Base-by-base conservation (phyloP, 2,888 invertebrate genomes). In the Diaprepes abbreviatus region DNA sequence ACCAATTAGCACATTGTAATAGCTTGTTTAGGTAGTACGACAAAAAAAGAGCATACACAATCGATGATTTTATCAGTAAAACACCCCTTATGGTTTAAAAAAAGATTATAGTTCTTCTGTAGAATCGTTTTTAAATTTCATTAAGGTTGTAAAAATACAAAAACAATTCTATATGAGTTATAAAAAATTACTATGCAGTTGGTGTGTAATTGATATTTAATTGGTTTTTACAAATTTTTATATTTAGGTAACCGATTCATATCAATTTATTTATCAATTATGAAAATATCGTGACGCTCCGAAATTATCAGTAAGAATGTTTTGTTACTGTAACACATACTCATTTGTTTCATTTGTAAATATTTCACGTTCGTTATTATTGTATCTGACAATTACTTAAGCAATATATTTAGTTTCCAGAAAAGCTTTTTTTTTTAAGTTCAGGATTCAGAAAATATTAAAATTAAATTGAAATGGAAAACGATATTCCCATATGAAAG, bases 231-330 rank as follows among this genome's bases (percentile, higher is more conserved):
- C 48, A 76, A 79, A 79, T 78, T 81, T 81, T 62, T 63, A 68
- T 57, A 58, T 68, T 68, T 79, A 77, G 78, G 81, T 80, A 82
- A 83, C 81, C 75, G 79, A 83, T 82, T 83, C 83, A 83, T 83
- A 83, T 83, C 83, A 83, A 81, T 83, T 83, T 81, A 77, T 82
- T 83, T 83, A 83, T 82, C 82, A 83, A 78, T 77, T 78, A 76
- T 76, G 74, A 77, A 74, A 78, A 80, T 80, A 79, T 80, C 75
- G 71, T 74, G 76, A 78, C 52, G 5, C 24, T 36, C 31, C 33
- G 14, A 77, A 72, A 72, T 75, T 74, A 75, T 77, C 75, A 77
- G 76, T 77, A 75, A 43, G 38, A 75, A 76, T 76, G 74, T 75
- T 77, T 74, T 75, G 75, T 75, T 78, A 70, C 74, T 70, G 64